Conservation (phyloP, 2,113 vertebrate species). For the Neolamprologus falcicula region DNA sequence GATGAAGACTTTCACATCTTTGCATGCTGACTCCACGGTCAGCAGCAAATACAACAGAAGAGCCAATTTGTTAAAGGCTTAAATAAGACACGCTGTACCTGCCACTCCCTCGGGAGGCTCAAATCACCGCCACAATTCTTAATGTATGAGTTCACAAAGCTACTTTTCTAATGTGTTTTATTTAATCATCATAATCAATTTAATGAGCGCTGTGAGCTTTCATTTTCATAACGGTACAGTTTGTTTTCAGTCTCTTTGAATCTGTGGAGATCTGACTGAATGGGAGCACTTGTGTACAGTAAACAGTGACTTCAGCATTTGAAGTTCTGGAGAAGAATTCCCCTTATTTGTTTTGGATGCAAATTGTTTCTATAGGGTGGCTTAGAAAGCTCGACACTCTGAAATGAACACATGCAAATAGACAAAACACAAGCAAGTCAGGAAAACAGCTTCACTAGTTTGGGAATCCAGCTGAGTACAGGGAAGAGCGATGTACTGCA, state of each 20-base stretch:
- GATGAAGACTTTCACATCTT: background rate
- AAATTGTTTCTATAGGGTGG: background rate
- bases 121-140: rapidly evolving
- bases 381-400: background rate
- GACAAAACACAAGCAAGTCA: background rate
- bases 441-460: background rate
- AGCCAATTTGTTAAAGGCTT: background rate
- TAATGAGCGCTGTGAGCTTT: background rate
- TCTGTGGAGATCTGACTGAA: background rate
- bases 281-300: background rate
- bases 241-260: background rate
- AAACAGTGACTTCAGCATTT: background rate
- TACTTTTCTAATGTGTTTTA: background rate
- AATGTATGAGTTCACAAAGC: background rate
- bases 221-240: background rate
- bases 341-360: background rate
- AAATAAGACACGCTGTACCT: background rate
- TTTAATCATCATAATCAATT: background rate
- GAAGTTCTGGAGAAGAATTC: background rate
- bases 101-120: rapidly evolving
- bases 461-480: background rate
- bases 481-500: background rate
- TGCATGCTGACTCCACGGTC: rapidly evolving
- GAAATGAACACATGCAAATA: background rate
- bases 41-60: background rate